These are phyloP conservation scores for Recurvirostra avosetta DNA, from an alignment of 2,113 vertebrate genomes.

Conservation along the genomic window DNA sequence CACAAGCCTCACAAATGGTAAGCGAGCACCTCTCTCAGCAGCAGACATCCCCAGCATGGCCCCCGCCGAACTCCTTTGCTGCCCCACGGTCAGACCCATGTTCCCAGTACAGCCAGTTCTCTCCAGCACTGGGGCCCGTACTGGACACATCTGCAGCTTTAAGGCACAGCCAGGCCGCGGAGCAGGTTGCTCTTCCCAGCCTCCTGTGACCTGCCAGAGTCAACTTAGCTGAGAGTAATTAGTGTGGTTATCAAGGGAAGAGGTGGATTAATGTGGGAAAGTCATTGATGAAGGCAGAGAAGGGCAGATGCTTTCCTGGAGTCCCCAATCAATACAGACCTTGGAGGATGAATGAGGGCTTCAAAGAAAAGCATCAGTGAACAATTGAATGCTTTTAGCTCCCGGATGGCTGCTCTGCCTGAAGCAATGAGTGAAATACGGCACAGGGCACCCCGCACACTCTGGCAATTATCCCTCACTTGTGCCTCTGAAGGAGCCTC, in stretches of 20 bases:
- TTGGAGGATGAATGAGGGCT: conserved; percentile 53
- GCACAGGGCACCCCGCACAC: not conserved
- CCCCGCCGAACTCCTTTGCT: not conserved
- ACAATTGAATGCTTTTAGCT: conserved; percentile 46
- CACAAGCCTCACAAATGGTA: not conserved
- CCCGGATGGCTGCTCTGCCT: conserved; percentile 51
- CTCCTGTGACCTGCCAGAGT: conserved; percentile 36
- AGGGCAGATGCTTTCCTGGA: conserved; percentile 64
- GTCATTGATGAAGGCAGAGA: conserved; percentile 68
- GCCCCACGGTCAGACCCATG: rapidly evolving
- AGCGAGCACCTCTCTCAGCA: not conserved
- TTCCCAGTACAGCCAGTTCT: not conserved
- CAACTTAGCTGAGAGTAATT: conserved; percentile 47
- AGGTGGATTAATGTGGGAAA: conserved; percentile 74
- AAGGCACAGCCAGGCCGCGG: not conserved
- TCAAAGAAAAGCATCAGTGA: conserved; percentile 60
- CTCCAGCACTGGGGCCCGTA: rapidly evolving
- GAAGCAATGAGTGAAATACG: not conserved
- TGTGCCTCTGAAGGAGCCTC: not conserved
- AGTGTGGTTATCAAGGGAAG: conserved; percentile 58
- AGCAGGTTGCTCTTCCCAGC: conserved; percentile 15
- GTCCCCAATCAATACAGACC: conserved; percentile 62
- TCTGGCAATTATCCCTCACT: not conserved
- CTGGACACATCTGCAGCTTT: not conserved
- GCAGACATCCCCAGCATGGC: not conserved